Evolutionary conservation across 2,113 vertebrate species (phyloP), one percentile per base, ranked within the genome.

Genomic region (Gobiocypris rarus): DNA sequence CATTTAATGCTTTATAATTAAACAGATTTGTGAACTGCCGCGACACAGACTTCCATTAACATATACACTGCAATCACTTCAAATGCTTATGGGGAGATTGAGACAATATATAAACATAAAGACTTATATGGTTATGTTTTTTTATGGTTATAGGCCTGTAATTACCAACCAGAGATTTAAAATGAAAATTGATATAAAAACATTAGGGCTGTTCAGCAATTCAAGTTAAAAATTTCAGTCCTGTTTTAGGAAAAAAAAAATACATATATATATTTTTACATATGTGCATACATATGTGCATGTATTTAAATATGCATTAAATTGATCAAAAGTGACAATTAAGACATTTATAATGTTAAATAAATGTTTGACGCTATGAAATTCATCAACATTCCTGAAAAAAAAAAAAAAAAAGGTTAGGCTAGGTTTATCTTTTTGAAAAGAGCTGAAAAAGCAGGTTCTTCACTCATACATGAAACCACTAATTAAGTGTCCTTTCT

Each of bases 401-500:
- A n/a, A n/a, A n/a, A n/a, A n/a, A n/a, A n/a, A n/a, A n/a, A n/a
- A n/a, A n/a, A n/a, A n/a, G n/a, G n/a, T n/a, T n/a, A n/a, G n/a
- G 50, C 38, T 3, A 43, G n/a, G 50, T 26, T 31, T 26, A 19
- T 28, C 10, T 17, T 28, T 24, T 67, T 56, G 1, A 75, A 24
- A 74, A 45, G 70, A 73, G 70, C n/a, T 76, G 26, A 67, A 45
- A 48, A 83, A 43, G 5, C 34, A 61, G 58, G 38, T 69, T 43
- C 59, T 81, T 65, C 38, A 22, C 45, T 48, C 76, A 67, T 73
- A 70, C 19, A 81, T 41, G 61, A 41, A 63, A n/a, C 81, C 77
- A 87, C 76, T 63, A 82, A 34, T 10, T 73, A 59, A 73, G 81
- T 59, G 59, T 28, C 59, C 19, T 45, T 48, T 87, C 58, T 77